Evolutionary conservation across 2,888 invertebrate species (phyloP).

Genomic region (Drosophila subquinaria): DNA sequence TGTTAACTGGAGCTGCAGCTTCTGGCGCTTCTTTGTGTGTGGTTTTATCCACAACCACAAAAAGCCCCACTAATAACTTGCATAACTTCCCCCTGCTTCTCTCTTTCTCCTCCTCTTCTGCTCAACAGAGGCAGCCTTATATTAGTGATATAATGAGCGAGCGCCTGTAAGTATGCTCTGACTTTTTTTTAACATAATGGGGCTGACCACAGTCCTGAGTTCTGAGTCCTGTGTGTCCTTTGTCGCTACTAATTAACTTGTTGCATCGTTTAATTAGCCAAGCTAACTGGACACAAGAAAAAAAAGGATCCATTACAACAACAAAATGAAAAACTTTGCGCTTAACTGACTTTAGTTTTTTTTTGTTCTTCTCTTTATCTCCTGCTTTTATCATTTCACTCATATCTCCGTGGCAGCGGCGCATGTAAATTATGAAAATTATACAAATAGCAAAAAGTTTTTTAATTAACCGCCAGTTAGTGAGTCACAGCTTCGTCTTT

Average conservation of each 20-base stretch:
- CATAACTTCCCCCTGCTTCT: conserved; percentile 26
- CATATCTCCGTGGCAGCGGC: conserved; percentile 37
- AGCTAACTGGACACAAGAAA: conserved; percentile 35
- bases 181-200: conserved; percentile 57
- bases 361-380: conserved; percentile 12
- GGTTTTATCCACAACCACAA: conserved; percentile 52
- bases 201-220: conserved; percentile 39
- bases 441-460: conserved; percentile 75
- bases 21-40: conserved; percentile 45
- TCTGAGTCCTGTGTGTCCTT: conserved; percentile 32
- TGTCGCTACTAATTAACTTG: conserved; percentile 75
- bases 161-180: conserved; percentile 61
- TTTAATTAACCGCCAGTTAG: conserved; percentile 74
- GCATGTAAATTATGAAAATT: conserved; percentile 76
- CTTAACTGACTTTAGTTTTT: conserved; percentile 52
- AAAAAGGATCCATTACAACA: conserved; percentile 6
- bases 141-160: conserved; percentile 70
- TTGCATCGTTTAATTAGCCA: conserved; percentile 76
- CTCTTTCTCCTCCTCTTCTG: background rate
- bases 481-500: conserved; percentile 9
- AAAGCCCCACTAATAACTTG: conserved; percentile 62
- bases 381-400: conserved; percentile 26
- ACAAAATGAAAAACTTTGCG: conserved; percentile 47
- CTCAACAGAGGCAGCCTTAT: conserved; percentile 14
- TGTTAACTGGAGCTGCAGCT: conserved; percentile 39